phyloP scores from a whole-genome alignment of 1,140 invertebrate species.

The Polyergus mexicanus region DNA sequence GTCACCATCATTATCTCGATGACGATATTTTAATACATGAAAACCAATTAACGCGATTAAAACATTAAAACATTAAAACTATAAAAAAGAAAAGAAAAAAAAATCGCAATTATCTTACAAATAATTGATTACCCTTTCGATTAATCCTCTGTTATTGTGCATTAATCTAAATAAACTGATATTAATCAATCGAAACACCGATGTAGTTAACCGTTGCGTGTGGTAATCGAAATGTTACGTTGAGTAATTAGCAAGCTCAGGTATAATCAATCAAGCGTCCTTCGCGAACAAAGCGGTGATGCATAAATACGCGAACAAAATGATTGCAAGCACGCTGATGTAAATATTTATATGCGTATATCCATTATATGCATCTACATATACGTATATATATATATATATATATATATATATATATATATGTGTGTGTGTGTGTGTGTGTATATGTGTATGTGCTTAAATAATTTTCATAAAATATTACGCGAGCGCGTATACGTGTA shows the following conservation, averaged over 20 bases:
- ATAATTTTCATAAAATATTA: neutral
- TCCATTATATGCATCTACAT: too few relatives aligned
- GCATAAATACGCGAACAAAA: conserved; percentile 44
- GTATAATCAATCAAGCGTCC: conserved; percentile 52
- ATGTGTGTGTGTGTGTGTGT: neutral
- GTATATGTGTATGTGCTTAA: neutral
- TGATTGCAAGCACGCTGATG: conserved; percentile 5
- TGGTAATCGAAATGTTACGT: conserved; percentile 57
- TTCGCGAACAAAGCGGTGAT: conserved; percentile 20
- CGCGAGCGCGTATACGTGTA: neutral
- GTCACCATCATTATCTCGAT: neutral
- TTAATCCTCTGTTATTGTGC: neutral
- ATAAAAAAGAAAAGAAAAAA: conserved; percentile 19
- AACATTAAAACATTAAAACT: neutral
- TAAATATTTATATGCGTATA: conserved; percentile 28
- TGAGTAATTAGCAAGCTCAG: conserved; percentile 57
- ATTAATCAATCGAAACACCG: conserved; percentile 48
- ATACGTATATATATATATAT: neutral
- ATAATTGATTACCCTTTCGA: conserved; percentile 27
- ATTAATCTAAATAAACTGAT: conserved; percentile 53
- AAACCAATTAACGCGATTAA: neutral
- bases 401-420: neutral
- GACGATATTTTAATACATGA: neutral
- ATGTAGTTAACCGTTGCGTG: conserved; percentile 49
- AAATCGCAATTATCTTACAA: neutral